Evolutionary conservation across 2,888 invertebrate genomes (phyloP).

Genomic region (Oxyscelio sp.): DNA sequence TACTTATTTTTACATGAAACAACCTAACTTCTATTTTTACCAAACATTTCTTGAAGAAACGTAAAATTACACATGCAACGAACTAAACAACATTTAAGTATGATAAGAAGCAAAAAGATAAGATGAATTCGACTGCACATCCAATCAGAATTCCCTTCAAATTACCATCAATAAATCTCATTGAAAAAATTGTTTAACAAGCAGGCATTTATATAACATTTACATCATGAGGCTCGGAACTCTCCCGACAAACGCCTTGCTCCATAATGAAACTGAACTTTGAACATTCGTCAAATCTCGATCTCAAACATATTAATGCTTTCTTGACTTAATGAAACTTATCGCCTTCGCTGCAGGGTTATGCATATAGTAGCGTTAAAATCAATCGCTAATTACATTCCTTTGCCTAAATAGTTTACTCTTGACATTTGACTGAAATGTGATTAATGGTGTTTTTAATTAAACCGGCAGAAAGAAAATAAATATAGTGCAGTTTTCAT

Average conservation of each 20-base stretch:
- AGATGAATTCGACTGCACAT: no score
- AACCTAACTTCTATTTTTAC: no score
- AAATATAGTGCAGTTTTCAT: conserved; percentile 57
- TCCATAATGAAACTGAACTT: conserved; percentile 54
- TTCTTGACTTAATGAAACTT: conserved; percentile 63
- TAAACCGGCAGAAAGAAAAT: conserved; percentile 47
- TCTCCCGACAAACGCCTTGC: conserved; percentile 22
- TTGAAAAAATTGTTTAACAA: conserved; percentile 30
- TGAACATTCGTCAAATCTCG: conserved; percentile 62
- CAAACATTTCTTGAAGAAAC: no score
- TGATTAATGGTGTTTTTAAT: conserved; percentile 70
- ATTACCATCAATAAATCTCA: conserved; percentile 16
- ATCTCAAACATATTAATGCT: conserved; percentile 46
- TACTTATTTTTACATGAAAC: no score
- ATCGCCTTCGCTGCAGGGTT: conserved; percentile 42
- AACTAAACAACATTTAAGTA: no score
- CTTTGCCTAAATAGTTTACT: conserved; percentile 61
- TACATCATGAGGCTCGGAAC: conserved; percentile 42
- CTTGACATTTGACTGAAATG: conserved; percentile 52
- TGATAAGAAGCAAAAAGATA: no score
- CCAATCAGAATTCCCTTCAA: no score
- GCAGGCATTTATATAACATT: conserved; percentile 51
- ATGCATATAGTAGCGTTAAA: conserved; percentile 57
- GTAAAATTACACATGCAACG: no score
- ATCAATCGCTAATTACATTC: conserved; percentile 72